phyloP scores from a whole-genome alignment of 2,797 vertebrate genomes.

The Scolopax rusticola region DNA sequence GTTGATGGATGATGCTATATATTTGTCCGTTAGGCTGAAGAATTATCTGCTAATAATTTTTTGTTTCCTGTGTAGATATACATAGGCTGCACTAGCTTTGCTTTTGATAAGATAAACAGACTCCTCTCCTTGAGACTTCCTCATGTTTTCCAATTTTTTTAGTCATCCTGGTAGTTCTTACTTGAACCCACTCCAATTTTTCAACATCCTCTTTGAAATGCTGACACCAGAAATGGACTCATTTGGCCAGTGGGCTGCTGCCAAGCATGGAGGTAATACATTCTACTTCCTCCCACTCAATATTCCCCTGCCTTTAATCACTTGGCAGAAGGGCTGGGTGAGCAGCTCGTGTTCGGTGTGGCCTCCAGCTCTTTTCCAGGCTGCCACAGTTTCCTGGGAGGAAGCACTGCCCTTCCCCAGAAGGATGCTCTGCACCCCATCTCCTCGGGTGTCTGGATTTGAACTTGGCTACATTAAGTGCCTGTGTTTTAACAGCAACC shows the following conservation, averaged over 20 bases:
- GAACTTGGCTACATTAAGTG: not conserved
- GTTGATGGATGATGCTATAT: not conserved
- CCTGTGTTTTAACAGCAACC: not conserved
- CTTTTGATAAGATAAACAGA: constrained; percentile 18
- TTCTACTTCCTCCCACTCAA: constrained; percentile 41
- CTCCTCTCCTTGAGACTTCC: not conserved
- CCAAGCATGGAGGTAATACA: constrained; percentile 5
- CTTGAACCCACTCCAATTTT: not conserved
- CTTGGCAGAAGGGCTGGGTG: constrained; percentile 5
- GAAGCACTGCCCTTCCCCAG: constrained; percentile 2
- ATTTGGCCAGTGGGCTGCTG: not conserved
- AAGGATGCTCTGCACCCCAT: not conserved
- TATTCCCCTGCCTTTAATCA: constrained; percentile 43
- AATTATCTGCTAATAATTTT: not conserved
- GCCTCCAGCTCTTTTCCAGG: constrained; percentile 25
- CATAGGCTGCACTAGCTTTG: not conserved
- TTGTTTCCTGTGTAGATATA: not conserved
- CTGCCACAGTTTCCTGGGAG: constrained; percentile 10
- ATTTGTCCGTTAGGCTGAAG: not conserved
- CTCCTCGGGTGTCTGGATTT: not conserved
- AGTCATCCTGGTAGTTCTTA: not conserved
- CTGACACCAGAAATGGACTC: not conserved
- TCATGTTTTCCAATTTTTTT: not conserved
- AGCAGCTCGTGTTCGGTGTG: not conserved
- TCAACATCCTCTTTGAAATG: not conserved